A percentile compares a stretch with the other conserved stretches of the same genome.
phyloP scores from a whole-genome alignment of 2,888 invertebrate species.

The Odontocerum albicorne region DNA sequence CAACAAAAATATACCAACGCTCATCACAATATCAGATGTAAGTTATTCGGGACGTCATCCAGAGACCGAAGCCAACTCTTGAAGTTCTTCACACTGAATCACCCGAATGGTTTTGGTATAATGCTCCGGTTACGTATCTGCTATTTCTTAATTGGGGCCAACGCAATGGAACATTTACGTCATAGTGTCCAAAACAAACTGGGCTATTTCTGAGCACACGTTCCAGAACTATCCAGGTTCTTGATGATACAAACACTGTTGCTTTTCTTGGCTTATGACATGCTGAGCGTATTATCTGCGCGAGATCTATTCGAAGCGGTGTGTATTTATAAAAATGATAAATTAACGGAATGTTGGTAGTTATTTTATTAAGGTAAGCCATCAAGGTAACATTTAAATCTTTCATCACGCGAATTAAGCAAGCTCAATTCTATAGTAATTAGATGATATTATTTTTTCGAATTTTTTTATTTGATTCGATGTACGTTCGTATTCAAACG shows the following conservation, averaged over 20 bases:
- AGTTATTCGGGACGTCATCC: background rate
- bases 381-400: too few relatives aligned
- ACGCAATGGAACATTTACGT: slow-evolving; percentile 30
- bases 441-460: too few relatives aligned
- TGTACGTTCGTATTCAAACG: too few relatives aligned
- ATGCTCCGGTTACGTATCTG: slow-evolving; percentile 18
- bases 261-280: slow-evolving; percentile 18
- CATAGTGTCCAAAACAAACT: slow-evolving; percentile 27
- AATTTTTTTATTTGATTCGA: too few relatives aligned
- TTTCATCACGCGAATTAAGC: too few relatives aligned
- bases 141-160: slow-evolving; percentile 34
- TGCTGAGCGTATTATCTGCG: slow-evolving; percentile 12
- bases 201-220: slow-evolving; percentile 24
- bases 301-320: slow-evolving; percentile 1
- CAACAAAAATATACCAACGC: slow-evolving; percentile 15
- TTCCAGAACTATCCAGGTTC: slow-evolving; percentile 28
- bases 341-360: too few relatives aligned
- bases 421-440: too few relatives aligned
- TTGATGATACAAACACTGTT: slow-evolving; percentile 7
- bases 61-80: slow-evolving; percentile 13
- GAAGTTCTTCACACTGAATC: slow-evolving; percentile 23
- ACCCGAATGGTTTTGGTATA: slow-evolving; percentile 16
- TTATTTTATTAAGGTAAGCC: too few relatives aligned
- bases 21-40: slow-evolving; percentile 10
- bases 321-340: slow-evolving; percentile 1